Evolutionary conservation across 2,888 invertebrate species (phyloP).

Genomic region (Hyppa rectilinea): DNA sequence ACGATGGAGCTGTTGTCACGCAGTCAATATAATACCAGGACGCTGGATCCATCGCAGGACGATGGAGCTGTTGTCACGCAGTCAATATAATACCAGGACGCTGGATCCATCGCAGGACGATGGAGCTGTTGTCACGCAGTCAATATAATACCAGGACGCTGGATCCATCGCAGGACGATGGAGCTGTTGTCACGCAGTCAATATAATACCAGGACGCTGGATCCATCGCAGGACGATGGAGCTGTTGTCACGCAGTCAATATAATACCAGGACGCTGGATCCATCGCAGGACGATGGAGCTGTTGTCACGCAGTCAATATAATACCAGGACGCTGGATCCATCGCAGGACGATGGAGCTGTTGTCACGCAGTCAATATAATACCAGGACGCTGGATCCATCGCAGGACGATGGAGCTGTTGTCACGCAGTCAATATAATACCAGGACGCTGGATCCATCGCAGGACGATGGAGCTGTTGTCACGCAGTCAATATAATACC

Average conservation of each 20-base stretch:
- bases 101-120: not conserved
- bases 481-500: not conserved
- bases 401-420: not conserved
- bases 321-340: too few species aligned
- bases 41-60: too few species aligned
- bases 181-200: not conserved
- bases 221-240: not conserved
- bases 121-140: not conserved
- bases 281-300: not conserved
- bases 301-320: not conserved
- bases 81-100: too few species aligned
- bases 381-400: too few species aligned
- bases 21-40: too few species aligned
- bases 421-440: not conserved
- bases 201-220: too few species aligned
- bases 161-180: not conserved
- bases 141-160: too few species aligned
- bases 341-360: not conserved
- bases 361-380: not conserved
- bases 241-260: not conserved
- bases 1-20: not conserved
- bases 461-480: not conserved
- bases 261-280: too few species aligned
- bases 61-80: not conserved
- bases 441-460: too few species aligned